phyloP scores from a whole-genome alignment of 2,888 invertebrate species.

The Patella pellucida region DNA sequence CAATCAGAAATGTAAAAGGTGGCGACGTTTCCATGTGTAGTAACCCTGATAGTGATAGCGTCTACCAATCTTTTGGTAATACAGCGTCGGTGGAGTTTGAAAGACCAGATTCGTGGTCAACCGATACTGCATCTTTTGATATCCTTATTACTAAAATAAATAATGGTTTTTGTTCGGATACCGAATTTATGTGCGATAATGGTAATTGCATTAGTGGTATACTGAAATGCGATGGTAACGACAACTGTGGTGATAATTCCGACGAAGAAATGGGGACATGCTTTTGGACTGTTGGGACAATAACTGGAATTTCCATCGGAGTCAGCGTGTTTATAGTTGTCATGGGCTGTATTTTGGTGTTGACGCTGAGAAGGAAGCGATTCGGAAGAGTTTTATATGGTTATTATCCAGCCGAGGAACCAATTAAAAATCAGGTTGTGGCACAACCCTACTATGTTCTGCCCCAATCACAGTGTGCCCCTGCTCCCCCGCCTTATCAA shows the following conservation, averaged over 20 bases:
- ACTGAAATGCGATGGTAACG: conserved; percentile 1
- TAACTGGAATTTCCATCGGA: neutral
- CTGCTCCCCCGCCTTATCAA: neutral
- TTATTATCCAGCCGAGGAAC: no score
- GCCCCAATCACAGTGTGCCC: neutral
- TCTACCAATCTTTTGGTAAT: no score
- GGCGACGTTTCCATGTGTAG: no score
- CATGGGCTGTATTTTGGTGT: neutral
- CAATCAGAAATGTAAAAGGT: no score
- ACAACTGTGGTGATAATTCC: neutral
- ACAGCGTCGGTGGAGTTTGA: no score
- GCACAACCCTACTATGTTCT: neutral
- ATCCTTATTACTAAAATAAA: no score
- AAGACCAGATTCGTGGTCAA: no score
- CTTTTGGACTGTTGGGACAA: neutral
- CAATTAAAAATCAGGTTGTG: neutral
- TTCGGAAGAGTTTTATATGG: no score
- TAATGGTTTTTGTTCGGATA: neutral
- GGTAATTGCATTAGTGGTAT: neutral
- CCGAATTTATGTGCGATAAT: neutral
- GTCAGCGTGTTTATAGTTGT: neutral
- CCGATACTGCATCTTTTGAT: no score
- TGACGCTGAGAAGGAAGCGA: neutral
- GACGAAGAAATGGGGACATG: neutral
- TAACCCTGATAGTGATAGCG: no score